phyloP scores from a whole-genome alignment of 2,797 vertebrate genomes.

The Chaunax sp. region DNA sequence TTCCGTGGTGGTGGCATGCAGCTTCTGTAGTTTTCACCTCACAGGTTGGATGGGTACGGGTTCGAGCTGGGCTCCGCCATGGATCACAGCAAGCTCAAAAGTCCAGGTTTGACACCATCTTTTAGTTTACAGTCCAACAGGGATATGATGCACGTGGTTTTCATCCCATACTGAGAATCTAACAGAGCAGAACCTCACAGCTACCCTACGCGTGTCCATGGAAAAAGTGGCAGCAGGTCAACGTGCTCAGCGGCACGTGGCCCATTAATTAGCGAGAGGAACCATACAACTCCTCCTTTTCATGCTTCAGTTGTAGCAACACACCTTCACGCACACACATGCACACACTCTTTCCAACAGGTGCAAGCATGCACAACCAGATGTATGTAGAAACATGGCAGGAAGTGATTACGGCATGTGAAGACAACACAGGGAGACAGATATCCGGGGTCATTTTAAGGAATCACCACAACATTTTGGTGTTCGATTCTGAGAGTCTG shows the following conservation, averaged over 20 bases:
- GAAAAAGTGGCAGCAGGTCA: constrained; percentile 59
- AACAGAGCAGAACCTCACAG: constrained; percentile 25
- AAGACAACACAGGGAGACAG: too few species aligned
- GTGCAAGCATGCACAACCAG: constrained; percentile 16
- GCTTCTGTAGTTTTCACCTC: too few species aligned
- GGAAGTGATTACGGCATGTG: background rate
- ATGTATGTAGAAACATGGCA: too few species aligned
- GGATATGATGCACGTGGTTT: constrained; percentile 15
- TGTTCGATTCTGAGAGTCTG: background rate
- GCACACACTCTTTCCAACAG: constrained; percentile 17
- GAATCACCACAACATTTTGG: background rate
- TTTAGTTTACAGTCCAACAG: constrained; percentile 9
- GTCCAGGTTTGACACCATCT: background rate
- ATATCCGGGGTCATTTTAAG: background rate
- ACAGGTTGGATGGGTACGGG: too few species aligned
- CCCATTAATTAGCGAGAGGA: constrained; percentile 73
- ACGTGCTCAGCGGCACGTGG: constrained; percentile 62
- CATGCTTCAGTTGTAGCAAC: constrained; percentile 40
- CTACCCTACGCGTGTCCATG: constrained; percentile 49
- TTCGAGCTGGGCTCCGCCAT: too few species aligned
- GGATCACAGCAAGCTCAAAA: too few species aligned
- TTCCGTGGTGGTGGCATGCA: too few species aligned
- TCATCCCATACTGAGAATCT: constrained; percentile 24
- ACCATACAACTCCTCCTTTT: constrained; percentile 41
- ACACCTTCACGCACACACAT: constrained; percentile 3